Base-by-base conservation (phyloP, 2,113 vertebrate genomes). In the Puffinus mauretanicus region DNA sequence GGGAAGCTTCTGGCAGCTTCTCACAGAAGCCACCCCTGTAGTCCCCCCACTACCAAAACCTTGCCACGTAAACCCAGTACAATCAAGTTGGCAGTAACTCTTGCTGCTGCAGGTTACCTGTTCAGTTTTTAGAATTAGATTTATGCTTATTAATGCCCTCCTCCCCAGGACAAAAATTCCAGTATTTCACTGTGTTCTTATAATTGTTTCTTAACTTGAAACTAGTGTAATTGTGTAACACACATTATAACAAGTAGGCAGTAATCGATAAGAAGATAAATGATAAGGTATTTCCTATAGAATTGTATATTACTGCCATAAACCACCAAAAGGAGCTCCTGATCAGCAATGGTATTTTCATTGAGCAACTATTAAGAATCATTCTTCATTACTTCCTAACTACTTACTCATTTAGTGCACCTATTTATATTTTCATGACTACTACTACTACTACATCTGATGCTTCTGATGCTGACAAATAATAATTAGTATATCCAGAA, bases 321-420 rank as follows among this genome's bases (percentile, higher is more conserved):
- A 80, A 86, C 86, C 69, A 85, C 82, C 51, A 67, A 83, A 92
- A 82, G 72, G 65, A 96, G 83, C 36, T 92, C 32, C 93, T 88
- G 55, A 46, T 76, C 89, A 92, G 87, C 87, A 83, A 8, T n/a
- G 36, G 25, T 73, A 19, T 78, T 95, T 89, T 72, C 54, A 36
- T 2, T 86, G 30, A 95, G 46, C 66, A 79, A 54, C 65, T 94
- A 32, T 22, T 93, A 75, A 78, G 65, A 71, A 91, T 44, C 24
- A 36, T 95, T 94, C 58, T 86, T 10, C 7, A 24, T 94, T 96
- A 78, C 49, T 95, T 94, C 70, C 24, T 64, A 70, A 65, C 36
- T 38, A 22, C 19, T 76, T 82, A 40, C 38, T 77, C 22, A 60
- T 44, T 18, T 90, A n/a, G 10, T 66, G 24, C 16, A n/a, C 13